Evolutionary conservation across 37 sponge, comb jelly and placozoan genomes (phyloP), one percentile per base, ranked within the genome.

Genomic region (Crambe crambe): DNA sequence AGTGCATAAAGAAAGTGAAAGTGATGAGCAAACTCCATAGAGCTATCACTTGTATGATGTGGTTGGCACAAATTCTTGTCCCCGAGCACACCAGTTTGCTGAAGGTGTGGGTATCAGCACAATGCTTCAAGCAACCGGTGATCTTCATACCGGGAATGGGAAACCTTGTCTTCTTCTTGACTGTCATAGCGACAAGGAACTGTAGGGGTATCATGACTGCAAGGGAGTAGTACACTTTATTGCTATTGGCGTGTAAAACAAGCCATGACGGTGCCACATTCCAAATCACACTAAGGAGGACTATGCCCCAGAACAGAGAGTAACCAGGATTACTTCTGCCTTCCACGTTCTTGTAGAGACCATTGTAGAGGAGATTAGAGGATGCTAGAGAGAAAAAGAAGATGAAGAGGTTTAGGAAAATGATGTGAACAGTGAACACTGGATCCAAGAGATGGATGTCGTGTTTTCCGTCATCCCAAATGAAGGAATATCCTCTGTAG

Each of bases 201-300:
- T 68, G 70, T 1, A 87, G 63, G 23, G 71, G 71, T 23, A 80
- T 40, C 76, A 87, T 42, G 26, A 76, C 23, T 0, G 27, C 51
- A 4, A 87, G 34, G 3, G 76, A 75, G 25, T 17, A 54, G 42
- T 0, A 25, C 17, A 81, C 62, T 26, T 58, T 68, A 35, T 15
- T 1, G 12, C 0, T 32, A 35, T 32, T 2, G 32, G 26, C 2
- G 37, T 64, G 20, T 2, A 87, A 34, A 12, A 80, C 81, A 0
- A 75, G 42, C 87, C 87, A 80, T 26, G 76, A 66, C 6, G 87
- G 87, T 2, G 36, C 75, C 8, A 80, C 61, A 41, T 87, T 75
- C 87, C 87, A 87, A 35, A 26, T 21, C 36, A 87, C 1, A 17
- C 70, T 40, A 36, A 80, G 38, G 12, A 68, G 12, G 1, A 81